phyloP scores from a whole-genome alignment of 2,888 invertebrate species.

The Drosophila kuntzei region DNA sequence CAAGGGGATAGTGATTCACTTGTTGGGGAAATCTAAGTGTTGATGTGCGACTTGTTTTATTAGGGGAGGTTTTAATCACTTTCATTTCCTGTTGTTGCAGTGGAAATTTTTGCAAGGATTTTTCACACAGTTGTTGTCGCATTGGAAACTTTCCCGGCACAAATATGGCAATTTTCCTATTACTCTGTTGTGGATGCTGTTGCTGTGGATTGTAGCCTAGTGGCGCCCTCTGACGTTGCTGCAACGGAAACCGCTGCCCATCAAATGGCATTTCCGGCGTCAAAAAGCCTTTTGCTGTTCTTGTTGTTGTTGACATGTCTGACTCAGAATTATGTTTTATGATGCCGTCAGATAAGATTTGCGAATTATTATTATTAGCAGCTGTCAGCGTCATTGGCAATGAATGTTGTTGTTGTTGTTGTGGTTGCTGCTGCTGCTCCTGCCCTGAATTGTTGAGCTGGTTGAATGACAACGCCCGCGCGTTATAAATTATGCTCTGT shows the following conservation, averaged over 20 bases:
- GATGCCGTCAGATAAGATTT: constrained; percentile 46
- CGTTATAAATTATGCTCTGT: constrained; percentile 42
- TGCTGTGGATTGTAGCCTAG: constrained; percentile 16
- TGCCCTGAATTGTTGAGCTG: constrained; percentile 13
- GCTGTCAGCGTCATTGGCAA: constrained; percentile 27
- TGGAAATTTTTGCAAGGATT: constrained; percentile 22
- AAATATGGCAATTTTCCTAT: not conserved
- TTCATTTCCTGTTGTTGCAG: constrained; percentile 20
- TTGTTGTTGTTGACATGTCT: constrained; percentile 42
- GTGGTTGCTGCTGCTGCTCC: constrained; percentile 4
- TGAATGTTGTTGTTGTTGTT: constrained; percentile 8
- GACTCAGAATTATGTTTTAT: constrained; percentile 63
- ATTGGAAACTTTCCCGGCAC: constrained; percentile 41
- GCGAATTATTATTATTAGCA: constrained; percentile 69
- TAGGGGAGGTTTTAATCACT: not conserved
- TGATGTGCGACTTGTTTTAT: too few species aligned
- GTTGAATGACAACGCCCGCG: constrained; percentile 43
- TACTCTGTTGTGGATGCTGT: constrained; percentile 10
- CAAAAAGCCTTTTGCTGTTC: constrained; percentile 30
- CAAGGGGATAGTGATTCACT: constrained; percentile 36
- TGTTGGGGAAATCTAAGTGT: constrained; percentile 31
- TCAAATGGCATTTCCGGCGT: constrained; percentile 62
- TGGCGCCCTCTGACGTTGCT: constrained; percentile 16
- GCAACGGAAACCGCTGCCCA: constrained; percentile 61
- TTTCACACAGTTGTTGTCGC: not conserved